These are phyloP conservation scores for Alouatta palliata DNA, from an alignment of 2,113 vertebrate species.

Conservation along the genomic window DNA sequence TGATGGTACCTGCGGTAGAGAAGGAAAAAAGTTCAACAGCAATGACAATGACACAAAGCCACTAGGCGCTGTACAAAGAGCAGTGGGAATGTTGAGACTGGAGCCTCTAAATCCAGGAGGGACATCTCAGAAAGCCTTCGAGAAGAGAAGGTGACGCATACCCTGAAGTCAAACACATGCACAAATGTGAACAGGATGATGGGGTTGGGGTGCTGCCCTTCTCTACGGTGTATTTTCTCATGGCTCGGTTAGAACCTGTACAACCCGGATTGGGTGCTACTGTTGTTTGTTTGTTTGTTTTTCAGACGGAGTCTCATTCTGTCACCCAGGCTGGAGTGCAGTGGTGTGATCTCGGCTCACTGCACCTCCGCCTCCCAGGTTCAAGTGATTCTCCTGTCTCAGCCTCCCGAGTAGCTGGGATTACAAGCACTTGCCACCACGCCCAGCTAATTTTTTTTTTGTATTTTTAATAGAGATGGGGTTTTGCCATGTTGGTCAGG, in stretches of 20 bases:
- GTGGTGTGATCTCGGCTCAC: too few relatives aligned
- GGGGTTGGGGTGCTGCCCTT: too few relatives aligned
- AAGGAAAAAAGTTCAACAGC: not conserved
- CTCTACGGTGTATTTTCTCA: not conserved
- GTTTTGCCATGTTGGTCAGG: too few relatives aligned
- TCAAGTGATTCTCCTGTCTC: too few relatives aligned
- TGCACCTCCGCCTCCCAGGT: too few relatives aligned
- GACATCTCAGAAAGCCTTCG: not conserved
- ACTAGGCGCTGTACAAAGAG: accelerated
- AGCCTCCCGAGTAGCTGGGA: too few relatives aligned
- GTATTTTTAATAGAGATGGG: too few relatives aligned
- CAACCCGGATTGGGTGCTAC: not conserved
- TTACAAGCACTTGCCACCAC: too few relatives aligned
- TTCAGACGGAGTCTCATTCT: too few relatives aligned
- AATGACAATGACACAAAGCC: not conserved
- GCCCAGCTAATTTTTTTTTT: too few relatives aligned
- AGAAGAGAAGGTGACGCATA: not conserved
- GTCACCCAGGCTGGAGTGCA: too few relatives aligned
- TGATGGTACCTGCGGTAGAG: not conserved
- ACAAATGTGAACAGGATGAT: not conserved
- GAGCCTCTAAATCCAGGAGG: not conserved
- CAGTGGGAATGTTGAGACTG: not conserved
- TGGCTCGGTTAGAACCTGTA: not conserved
- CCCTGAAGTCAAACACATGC: not conserved
- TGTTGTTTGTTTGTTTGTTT: too few relatives aligned